Percentiles rank a stretch among this genome's conserved stretches.
Conservation (phyloP, 2,113 vertebrate species). For the Chaenogobius annularis region DNA sequence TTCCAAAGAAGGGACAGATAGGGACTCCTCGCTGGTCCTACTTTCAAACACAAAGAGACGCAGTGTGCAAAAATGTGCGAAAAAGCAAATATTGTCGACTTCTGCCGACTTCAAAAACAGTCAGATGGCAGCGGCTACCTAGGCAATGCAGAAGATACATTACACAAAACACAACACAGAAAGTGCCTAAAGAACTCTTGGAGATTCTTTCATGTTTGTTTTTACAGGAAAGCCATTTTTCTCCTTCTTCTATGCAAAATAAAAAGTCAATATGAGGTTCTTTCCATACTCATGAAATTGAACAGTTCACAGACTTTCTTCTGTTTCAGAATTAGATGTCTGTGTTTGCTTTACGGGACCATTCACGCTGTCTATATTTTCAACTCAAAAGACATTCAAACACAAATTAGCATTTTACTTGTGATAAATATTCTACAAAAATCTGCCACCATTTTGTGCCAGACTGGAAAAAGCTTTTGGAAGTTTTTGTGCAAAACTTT, state of each 20-base stretch:
- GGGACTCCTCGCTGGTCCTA: constrained; percentile 53
- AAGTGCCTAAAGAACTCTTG: constrained; percentile 61
- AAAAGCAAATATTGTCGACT: constrained; percentile 70
- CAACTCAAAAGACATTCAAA: constrained; percentile 42
- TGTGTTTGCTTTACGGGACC: constrained; percentile 31
- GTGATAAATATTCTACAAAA: constrained; percentile 45
- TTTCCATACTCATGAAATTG: constrained; percentile 58
- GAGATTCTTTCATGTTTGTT: constrained; percentile 69
- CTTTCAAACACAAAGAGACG: constrained; percentile 64
- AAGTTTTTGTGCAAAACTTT: constrained; percentile 34
- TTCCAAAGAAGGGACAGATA: constrained; percentile 55
- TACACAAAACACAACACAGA: constrained; percentile 60
- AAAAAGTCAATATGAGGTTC: constrained; percentile 55
- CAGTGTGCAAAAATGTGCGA: constrained; percentile 56
- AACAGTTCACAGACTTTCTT: constrained; percentile 59
- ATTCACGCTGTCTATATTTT: constrained; percentile 27
- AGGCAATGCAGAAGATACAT: constrained; percentile 53
- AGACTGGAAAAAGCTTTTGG: constrained; percentile 26
- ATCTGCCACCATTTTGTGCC: constrained; percentile 36
- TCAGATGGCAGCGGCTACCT: constrained; percentile 63
- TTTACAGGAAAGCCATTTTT: constrained; percentile 59
- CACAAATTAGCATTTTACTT: constrained; percentile 53
- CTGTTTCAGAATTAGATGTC: constrained; percentile 56
- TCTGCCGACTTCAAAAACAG: constrained; percentile 66
- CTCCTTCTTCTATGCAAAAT: constrained; percentile 56